Percentiles rank a stretch among this genome's conserved stretches.
phyloP scores from a whole-genome alignment of 2,888 invertebrate genomes.

The Synanthedon myopaeformis region DNA sequence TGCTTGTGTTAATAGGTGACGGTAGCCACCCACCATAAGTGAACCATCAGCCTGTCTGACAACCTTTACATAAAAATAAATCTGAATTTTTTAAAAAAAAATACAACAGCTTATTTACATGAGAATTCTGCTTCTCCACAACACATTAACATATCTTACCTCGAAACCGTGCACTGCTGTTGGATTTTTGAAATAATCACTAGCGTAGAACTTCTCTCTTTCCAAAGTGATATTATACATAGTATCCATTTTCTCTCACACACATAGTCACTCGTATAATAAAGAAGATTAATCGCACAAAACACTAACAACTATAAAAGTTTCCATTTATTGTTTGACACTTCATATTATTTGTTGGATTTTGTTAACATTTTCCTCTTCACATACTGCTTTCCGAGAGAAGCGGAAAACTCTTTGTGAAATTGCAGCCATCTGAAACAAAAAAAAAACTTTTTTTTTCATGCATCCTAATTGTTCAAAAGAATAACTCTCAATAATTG shows the following conservation, averaged over 20 bases:
- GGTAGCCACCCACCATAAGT: no score
- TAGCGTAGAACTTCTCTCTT: conserved; percentile 39
- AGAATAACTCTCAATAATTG: no score
- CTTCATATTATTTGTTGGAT: background rate
- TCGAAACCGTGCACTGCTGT: conserved; percentile 32
- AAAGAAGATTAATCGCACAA: background rate
- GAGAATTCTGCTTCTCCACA: no score
- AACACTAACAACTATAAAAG: background rate
- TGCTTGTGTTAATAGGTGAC: no score
- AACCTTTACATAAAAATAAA: no score
- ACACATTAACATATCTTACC: conserved; percentile 21
- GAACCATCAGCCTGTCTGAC: no score
- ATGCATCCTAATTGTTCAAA: no score
- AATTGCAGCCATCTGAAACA: background rate
- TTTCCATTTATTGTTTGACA: no score
- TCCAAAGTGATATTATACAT: conserved; percentile 39
- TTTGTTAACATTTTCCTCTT: background rate
- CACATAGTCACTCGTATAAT: background rate
- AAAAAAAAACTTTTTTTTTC: background rate
- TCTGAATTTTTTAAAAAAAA: no score
- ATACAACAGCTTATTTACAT: no score
- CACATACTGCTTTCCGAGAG: background rate
- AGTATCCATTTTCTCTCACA: conserved; percentile 27
- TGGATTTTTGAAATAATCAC: conserved; percentile 32
- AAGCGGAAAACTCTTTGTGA: background rate